phyloP scores from a whole-genome alignment of 2,113 vertebrate genomes.

The Dunckerocampus dactyliophorus region DNA sequence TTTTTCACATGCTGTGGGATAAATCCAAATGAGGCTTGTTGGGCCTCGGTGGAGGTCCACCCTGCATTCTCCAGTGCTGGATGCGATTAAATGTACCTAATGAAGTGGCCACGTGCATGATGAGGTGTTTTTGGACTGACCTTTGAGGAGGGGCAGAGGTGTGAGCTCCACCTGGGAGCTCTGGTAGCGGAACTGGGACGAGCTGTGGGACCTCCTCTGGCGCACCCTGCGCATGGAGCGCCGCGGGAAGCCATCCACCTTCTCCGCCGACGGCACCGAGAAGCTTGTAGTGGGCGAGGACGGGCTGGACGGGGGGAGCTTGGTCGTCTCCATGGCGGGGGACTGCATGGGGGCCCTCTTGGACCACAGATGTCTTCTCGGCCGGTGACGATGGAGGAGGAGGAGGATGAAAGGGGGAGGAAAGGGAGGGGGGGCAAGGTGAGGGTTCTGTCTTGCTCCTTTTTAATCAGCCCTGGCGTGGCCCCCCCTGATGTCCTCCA shows the following conservation, averaged over 20 bases:
- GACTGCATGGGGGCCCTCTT: not conserved
- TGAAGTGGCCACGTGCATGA: no score
- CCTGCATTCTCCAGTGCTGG: no score
- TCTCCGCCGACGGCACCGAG: slow-evolving; percentile 87
- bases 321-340: slow-evolving; percentile 75
- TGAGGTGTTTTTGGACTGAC: slow-evolving; percentile 56
- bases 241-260: slow-evolving; percentile 89
- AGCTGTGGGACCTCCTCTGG: slow-evolving; percentile 87
- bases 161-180: slow-evolving; percentile 92
- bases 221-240: slow-evolving; percentile 86
- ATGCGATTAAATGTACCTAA: no score
- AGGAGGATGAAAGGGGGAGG: not conserved
- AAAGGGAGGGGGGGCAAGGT: not conserved
- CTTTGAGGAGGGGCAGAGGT: slow-evolving; percentile 87
- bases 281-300: slow-evolving; percentile 87
- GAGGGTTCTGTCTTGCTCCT: not conserved
- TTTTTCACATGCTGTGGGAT: no score
- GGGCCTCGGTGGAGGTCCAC: no score
- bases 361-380: slow-evolving; percentile 26
- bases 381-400: slow-evolving; percentile 5
- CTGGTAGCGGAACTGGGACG: slow-evolving; percentile 92
- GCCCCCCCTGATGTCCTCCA: slow-evolving; percentile 36
- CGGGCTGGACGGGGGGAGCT: slow-evolving; percentile 85
- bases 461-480: not conserved
- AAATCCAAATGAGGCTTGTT: no score